These are phyloP conservation scores for Sylvilagus floridanus DNA, from an alignment of 2,797 vertebrate species.

Conservation along the genomic window DNA sequence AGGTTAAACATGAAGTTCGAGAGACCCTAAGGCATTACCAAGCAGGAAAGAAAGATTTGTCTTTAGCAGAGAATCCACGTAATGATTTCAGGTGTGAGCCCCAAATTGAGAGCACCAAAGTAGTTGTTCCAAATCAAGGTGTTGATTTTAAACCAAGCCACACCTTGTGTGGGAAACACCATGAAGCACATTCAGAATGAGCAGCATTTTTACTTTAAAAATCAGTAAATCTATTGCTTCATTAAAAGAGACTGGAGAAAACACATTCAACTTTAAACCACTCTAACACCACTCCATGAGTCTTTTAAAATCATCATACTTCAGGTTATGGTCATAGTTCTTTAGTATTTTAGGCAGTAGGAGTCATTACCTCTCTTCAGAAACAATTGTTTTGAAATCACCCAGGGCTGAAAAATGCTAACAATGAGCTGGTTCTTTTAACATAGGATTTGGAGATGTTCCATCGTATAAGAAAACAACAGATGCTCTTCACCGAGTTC, in stretches of 20 bases:
- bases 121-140: not conserved
- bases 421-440: not conserved
- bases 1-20: conserved; percentile 30
- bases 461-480: conserved; percentile 49
- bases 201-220: too few relatives aligned
- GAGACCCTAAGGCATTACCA: not conserved
- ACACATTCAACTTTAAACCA: conserved; percentile 2
- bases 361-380: conserved; percentile 38
- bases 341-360: conserved; percentile 5
- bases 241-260: conserved; percentile 37
- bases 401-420: conserved; percentile 21
- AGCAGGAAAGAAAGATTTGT: conserved; percentile 42
- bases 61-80: conserved; percentile 1
- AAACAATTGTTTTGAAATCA: conserved; percentile 53
- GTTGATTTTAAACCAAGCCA: conserved; percentile 7
- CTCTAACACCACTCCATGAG: not conserved
- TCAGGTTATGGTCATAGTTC: conserved; percentile 38
- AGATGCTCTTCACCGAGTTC: conserved; percentile 20
- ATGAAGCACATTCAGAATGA: not conserved
- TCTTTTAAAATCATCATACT: conserved; percentile 16
- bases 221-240: not conserved
- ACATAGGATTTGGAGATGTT: conserved; percentile 5
- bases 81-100: not conserved
- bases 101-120: not conserved
- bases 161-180: not conserved